A percentile compares a stretch with the other conserved stretches of the same genome.
phyloP scores from a whole-genome alignment of 2,113 vertebrate genomes.

The Chloroceryle aenea region DNA sequence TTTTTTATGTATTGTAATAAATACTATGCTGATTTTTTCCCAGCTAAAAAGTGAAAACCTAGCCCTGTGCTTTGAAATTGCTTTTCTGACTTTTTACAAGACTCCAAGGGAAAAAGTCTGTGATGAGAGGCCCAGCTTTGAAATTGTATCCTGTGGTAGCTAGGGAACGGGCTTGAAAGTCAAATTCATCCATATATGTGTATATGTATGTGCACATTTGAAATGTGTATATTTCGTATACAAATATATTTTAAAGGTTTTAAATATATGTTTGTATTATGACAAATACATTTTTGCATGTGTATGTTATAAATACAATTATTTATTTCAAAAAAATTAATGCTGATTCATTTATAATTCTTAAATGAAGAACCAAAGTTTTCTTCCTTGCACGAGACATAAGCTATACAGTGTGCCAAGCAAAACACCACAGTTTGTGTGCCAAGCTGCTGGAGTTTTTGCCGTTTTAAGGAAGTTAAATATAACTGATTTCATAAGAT shows the following conservation, averaged over 20 bases:
- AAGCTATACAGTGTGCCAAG: background rate
- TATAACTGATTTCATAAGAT: constrained; percentile 41
- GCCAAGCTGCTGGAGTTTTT: constrained; percentile 3
- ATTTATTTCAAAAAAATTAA: background rate
- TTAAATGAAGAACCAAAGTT: background rate
- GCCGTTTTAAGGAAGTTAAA: constrained; percentile 15
- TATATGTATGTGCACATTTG: background rate
- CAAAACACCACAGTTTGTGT: background rate
- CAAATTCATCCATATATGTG: background rate
- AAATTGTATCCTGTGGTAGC: background rate
- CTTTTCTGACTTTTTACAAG: background rate
- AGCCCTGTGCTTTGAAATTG: background rate
- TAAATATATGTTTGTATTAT: background rate
- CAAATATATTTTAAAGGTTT: background rate
- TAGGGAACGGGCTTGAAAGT: constrained; percentile 15
- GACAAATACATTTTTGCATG: background rate
- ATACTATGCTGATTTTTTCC: background rate
- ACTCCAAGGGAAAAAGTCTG: background rate
- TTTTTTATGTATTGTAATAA: background rate
- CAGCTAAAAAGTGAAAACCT: background rate
- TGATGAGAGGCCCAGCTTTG: background rate
- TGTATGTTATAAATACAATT: background rate
- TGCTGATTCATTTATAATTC: background rate
- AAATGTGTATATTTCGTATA: background rate
- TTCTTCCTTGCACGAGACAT: background rate